Evolutionary conservation across 1,140 invertebrate species (phyloP).

Genomic region (Bombus picipes): DNA sequence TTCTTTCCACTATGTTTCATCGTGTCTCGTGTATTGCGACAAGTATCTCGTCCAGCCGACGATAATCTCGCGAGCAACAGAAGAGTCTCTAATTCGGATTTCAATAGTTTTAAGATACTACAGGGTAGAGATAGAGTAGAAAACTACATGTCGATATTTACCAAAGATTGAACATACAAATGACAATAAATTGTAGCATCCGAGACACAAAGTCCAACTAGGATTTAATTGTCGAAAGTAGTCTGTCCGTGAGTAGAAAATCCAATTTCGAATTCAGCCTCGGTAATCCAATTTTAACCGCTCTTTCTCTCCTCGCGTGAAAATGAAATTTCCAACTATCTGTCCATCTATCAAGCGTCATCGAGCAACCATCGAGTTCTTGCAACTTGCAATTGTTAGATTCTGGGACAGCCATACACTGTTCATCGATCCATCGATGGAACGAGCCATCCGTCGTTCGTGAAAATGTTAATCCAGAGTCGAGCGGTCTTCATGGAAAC

Average conservation of each 20-base stretch:
- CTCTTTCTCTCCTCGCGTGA: no score
- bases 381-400: not conserved
- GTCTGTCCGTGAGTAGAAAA: not conserved
- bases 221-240: not conserved
- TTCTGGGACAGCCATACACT: no score
- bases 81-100: not conserved
- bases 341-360: not conserved
- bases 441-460: not conserved
- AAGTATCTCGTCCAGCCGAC: not conserved
- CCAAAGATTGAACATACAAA: not conserved
- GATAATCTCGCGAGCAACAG: no score
- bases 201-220: not conserved
- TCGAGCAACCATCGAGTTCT: not conserved
- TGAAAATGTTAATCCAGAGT: not conserved
- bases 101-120: not conserved
- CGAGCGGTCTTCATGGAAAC: not conserved
- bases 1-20: not conserved
- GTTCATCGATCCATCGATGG: not conserved
- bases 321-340: slow-evolving; percentile 15
- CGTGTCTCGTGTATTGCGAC: no score
- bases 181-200: not conserved
- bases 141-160: no score
- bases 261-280: not conserved
- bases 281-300: not conserved
- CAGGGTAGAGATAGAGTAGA: not conserved